Base-by-base conservation (phyloP, 2,797 vertebrate genomes). In the Florisuga fusca region DNA sequence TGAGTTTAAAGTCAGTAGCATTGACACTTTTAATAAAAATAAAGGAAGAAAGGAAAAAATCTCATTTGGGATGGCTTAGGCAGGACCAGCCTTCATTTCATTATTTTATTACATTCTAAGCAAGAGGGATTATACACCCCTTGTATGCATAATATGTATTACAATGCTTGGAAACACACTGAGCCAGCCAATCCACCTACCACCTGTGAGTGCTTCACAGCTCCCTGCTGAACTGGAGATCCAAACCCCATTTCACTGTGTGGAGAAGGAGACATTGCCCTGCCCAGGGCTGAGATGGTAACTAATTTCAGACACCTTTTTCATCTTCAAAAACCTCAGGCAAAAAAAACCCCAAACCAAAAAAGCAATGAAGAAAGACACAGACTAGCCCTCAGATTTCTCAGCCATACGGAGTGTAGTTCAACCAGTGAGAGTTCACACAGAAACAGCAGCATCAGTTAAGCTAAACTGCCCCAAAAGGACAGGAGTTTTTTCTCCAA, bases 161-260 rank as follows among this genome's bases (percentile, higher is more conserved):
- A 38, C 86, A 64, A 53, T 4, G 5, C 22, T 55, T 53, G 27
- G 58, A 76, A 67, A 68, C 27, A 46, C 26, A 62, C 5, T 7
- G 48, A 48, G 36, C 36, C 9, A 20, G 33, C 41, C 29, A 57
- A 43, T 38, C 9, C 23, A 19, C 33, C 67, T 33, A 61, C 63
- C 22, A 54, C 8, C 48, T 0, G 2, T 0, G 3, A 55, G 18
- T 21, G 58, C 51, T 55, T 31, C 63, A 58, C 0, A 0, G 4
- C 13, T 83, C 68, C n/a, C 67, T 26, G 19, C 55, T 72, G 66
- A 78, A 25, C 14, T 21, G 21, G 33, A 77, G 12, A 63, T 21
- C 19, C n/a, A 72, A 80, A 54, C 12, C 13, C 43, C 18, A 10
- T 48, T 48, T n/a, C 29, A 33, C 41, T 20, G 26, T 1, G 0